Evolutionary conservation across 2,113 vertebrate genomes (phyloP).

Genomic region (Embiotoca jacksoni): DNA sequence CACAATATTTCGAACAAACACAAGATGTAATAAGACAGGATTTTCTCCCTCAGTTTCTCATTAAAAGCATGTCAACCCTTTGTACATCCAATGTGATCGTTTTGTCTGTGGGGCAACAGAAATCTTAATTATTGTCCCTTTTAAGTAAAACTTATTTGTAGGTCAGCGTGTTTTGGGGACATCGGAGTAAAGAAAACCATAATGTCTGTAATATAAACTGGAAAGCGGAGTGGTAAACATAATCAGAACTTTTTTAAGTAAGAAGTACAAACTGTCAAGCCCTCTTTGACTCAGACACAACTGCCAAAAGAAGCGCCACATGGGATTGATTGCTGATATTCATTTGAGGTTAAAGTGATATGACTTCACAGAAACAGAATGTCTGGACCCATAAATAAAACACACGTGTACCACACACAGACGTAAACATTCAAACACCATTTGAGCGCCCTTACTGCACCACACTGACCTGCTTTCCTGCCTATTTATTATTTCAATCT

Average conservation of each 20-base stretch:
- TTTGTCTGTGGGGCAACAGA: not conserved
- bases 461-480: conserved; percentile 44
- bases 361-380: conserved; percentile 43
- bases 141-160: not conserved
- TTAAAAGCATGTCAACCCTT: not conserved
- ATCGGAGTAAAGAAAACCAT: not conserved
- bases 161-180: not conserved
- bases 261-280: no score
- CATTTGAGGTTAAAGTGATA: conserved; percentile 17
- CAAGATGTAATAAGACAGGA: not conserved
- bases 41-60: not conserved
- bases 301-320: not conserved
- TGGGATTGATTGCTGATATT: conserved; percentile 29
- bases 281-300: no score
- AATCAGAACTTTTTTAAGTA: no score
- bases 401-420: conserved; percentile 35
- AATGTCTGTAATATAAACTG: not conserved
- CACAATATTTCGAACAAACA: not conserved
- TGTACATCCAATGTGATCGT: not conserved
- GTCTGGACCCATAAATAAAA: conserved; percentile 39
- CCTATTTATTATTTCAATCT: conserved; percentile 7
- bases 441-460: conserved; percentile 5
- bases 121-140: not conserved
- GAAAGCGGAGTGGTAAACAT: no score
- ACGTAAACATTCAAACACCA: conserved; percentile 41